These are phyloP conservation scores for Loripinus fragilis DNA, from an alignment of 2,888 invertebrate genomes.

Conservation along the genomic window DNA sequence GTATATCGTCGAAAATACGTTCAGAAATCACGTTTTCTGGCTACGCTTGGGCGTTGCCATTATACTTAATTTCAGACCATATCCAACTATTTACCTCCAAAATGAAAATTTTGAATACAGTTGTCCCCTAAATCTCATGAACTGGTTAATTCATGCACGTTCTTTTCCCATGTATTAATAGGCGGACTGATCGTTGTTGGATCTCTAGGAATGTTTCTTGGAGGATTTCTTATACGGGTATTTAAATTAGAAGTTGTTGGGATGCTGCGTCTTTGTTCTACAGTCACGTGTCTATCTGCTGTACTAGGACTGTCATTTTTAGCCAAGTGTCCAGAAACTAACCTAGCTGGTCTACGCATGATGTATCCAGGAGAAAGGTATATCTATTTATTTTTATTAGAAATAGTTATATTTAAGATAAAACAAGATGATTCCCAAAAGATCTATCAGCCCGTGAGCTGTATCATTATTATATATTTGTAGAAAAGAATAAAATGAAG, in stretches of 20 bases:
- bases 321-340: slow-evolving; percentile 66
- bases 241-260: slow-evolving; percentile 63
- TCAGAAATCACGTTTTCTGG: too few relatives aligned
- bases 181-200: slow-evolving; percentile 68
- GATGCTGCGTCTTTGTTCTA: slow-evolving; percentile 58
- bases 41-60: too few relatives aligned
- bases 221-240: slow-evolving; percentile 65
- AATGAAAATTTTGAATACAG: too few relatives aligned
- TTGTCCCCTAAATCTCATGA: not conserved
- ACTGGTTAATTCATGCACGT: not conserved
- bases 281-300: slow-evolving; percentile 47
- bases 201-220: slow-evolving; percentile 67
- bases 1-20: too few relatives aligned
- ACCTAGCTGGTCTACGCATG: slow-evolving; percentile 59
- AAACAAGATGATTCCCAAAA: too few relatives aligned
- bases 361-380: slow-evolving; percentile 59
- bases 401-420: too few relatives aligned
- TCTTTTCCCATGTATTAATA: slow-evolving; percentile 22
- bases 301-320: slow-evolving; percentile 61
- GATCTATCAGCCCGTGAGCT: too few relatives aligned
- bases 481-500: too few relatives aligned
- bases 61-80: too few relatives aligned
- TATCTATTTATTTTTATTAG: too few relatives aligned
- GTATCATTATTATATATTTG: too few relatives aligned
- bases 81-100: too few relatives aligned